A percentile compares a stretch with the other conserved stretches of the same genome.
Evolutionary conservation across 2,888 invertebrate genomes (phyloP).

Genomic region (Dorcus parallelipipedus): DNA sequence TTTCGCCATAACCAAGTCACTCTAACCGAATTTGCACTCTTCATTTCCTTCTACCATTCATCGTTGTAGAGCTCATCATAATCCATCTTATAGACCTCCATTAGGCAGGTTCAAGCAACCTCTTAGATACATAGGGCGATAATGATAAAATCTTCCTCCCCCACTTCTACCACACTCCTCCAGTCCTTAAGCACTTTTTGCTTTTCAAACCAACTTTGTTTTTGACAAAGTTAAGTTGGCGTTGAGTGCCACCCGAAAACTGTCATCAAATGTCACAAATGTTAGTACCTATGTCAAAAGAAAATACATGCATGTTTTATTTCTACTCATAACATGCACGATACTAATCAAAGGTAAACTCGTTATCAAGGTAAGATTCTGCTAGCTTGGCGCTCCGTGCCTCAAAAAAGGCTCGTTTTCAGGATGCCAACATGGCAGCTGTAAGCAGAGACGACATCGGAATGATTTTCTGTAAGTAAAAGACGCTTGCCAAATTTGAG

Average conservation of each 20-base stretch:
- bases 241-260: not conserved
- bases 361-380: constrained; percentile 25
- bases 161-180: too few species aligned
- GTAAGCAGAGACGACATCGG: constrained; percentile 34
- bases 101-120: too few species aligned
- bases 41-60: too few species aligned
- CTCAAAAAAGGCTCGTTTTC: constrained; percentile 8
- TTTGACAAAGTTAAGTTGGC: not conserved
- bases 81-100: too few species aligned
- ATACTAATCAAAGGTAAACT: constrained; percentile 23
- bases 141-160: too few species aligned
- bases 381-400: too few species aligned
- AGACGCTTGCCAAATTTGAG: not conserved
- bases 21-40: too few species aligned
- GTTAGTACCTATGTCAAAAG: constrained; percentile 25
- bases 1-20: too few species aligned
- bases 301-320: constrained; percentile 31
- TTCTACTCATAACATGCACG: constrained; percentile 26
- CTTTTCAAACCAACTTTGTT: too few species aligned
- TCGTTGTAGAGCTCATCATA: too few species aligned
- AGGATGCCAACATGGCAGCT: constrained; percentile 34
- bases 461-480: constrained; percentile 38
- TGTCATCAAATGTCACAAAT: constrained; percentile 21
- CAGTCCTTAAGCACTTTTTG: too few species aligned
- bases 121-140: too few species aligned